Evolutionary conservation across 2,888 invertebrate species (phyloP).

Genomic region (Stenolophus ochropezus): DNA sequence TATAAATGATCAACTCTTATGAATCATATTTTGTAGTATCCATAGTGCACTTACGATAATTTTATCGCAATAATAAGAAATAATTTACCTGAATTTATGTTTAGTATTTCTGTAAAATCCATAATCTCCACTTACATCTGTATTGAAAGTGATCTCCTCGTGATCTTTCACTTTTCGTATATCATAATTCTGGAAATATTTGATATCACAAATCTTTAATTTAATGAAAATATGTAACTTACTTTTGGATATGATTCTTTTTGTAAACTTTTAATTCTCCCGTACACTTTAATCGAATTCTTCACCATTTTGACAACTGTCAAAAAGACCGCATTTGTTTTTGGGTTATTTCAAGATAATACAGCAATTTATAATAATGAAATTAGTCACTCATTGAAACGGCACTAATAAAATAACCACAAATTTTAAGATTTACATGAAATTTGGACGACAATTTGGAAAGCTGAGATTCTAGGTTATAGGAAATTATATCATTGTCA

Average conservation of each 20-base stretch:
- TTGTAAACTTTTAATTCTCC: constrained; percentile 69
- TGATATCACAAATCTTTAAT: neutral
- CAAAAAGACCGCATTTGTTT: constrained; percentile 43
- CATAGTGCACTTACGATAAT: neutral
- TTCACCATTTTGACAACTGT: constrained; percentile 68
- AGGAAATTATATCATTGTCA: too few relatives aligned
- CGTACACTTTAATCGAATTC: constrained; percentile 72
- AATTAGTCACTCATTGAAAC: neutral
- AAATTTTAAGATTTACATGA: too few relatives aligned
- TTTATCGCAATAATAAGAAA: neutral
- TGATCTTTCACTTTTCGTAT: constrained; percentile 25
- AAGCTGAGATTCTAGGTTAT: too few relatives aligned
- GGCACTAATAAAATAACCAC: too few relatives aligned
- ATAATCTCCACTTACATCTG: constrained; percentile 4
- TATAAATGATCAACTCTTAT: too few relatives aligned
- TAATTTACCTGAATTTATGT: constrained; percentile 44
- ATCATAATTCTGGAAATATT: constrained; percentile 52
- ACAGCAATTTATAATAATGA: neutral
- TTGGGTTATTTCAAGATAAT: neutral
- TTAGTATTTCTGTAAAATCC: constrained; percentile 40
- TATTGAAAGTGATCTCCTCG: constrained; percentile 42
- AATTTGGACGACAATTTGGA: too few relatives aligned
- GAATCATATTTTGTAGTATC: too few relatives aligned
- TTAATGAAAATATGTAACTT: neutral
- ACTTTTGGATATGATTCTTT: constrained; percentile 46